These are phyloP conservation scores for Acanthurus lineatus DNA, from an alignment of 2,797 vertebrate genomes.

Conservation along the genomic window DNA sequence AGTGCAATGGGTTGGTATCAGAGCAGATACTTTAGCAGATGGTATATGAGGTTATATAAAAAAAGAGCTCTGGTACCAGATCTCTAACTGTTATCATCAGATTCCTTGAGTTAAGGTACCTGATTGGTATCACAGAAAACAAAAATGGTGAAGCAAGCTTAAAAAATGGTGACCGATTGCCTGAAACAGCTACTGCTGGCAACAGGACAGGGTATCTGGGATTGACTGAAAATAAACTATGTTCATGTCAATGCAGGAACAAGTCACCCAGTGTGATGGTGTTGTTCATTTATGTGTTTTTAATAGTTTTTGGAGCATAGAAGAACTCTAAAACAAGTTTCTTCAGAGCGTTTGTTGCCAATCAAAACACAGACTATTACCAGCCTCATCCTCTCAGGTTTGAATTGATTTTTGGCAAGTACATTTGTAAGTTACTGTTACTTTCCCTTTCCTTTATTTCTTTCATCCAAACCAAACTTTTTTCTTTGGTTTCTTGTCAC, in stretches of 20 bases:
- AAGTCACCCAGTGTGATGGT: too few species aligned
- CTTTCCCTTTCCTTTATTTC: slow-evolving; percentile 5
- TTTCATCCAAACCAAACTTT: slow-evolving; percentile 9
- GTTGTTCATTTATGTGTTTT: too few species aligned
- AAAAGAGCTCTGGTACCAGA: too few species aligned
- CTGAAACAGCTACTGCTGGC: neutral
- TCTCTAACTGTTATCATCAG: neutral
- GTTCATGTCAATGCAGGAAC: too few species aligned
- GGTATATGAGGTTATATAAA: too few species aligned
- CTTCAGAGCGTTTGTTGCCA: neutral
- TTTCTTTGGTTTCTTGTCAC: slow-evolving; percentile 8
- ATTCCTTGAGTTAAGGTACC: neutral
- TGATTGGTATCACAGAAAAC: neutral
- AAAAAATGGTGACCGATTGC: too few species aligned
- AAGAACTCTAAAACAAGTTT: neutral
- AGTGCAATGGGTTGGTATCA: neutral
- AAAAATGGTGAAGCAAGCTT: too few species aligned
- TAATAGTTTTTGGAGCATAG: neutral
- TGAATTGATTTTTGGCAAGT: neutral
- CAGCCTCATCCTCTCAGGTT: neutral
- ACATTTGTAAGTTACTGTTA: neutral
- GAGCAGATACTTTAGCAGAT: too few species aligned
- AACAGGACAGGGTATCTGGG: neutral
- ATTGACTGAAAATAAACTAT: neutral
- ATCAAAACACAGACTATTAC: neutral